Evolutionary conservation across 2,888 invertebrate genomes (phyloP), one percentile per base, ranked within the genome.

Genomic region (Bedellia somnulentella): DNA sequence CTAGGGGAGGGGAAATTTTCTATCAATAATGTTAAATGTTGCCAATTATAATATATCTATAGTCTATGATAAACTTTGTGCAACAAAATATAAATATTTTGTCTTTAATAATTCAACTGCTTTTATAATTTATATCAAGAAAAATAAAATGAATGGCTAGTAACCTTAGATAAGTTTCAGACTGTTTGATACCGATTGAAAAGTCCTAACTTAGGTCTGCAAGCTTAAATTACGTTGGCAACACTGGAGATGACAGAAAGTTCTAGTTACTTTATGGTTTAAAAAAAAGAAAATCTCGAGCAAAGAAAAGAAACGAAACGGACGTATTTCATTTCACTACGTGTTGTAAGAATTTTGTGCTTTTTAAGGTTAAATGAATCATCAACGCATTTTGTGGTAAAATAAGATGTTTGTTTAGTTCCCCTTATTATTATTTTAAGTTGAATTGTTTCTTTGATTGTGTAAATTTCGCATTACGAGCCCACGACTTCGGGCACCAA

Each of bases 321-420:
- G 50, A 48, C 57, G 46, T 51, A 17, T 21, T 14, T n/a, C n/a
- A n/a, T n/a, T n/a, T n/a, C n/a, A 23, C 46, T 59, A 55, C 48
- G 52, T 57, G 57, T 57, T 57, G 55, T 60, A 58, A 63, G 54
- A 58, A 59, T 62, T 66, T 55, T 49, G 47, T 53, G 47, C 45
- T 21, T 18, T 15, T 42, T 34, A 30, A 63, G 61, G 62, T 68
- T 63, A 51, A 15, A 57, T 62, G 63, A 62, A 52, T 63, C 61
- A 63, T 50, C 57, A 54, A 55, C 54, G 52, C 44, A 36, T 49
- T 47, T 42, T 57, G 67, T 62, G 61, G 42, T 47, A 52, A 47
- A 57, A 53, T 61, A 70, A 54, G 57, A 73, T 73, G 73, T 66
- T 53, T 49, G 52, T 57, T 61, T 71, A 68, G 63, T 64, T 60